Evolutionary conservation across 2,888 invertebrate species (phyloP).

Genomic region (Sinhomidia bicolor): DNA sequence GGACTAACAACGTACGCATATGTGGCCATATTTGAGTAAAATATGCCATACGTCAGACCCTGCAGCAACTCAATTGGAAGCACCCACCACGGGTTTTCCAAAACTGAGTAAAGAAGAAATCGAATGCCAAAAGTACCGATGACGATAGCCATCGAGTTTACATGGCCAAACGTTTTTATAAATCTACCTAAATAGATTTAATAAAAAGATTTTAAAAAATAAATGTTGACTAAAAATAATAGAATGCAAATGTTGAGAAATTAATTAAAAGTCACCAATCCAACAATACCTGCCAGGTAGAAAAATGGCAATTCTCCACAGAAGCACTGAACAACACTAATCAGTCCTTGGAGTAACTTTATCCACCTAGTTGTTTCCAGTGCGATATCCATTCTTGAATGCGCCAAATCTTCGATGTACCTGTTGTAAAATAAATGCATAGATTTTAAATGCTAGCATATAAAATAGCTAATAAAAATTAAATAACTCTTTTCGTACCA

Average conservation of each 20-base stretch:
- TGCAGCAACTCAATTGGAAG: slow-evolving; percentile 93
- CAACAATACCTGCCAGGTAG: slow-evolving; percentile 85
- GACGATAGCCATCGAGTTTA: slow-evolving; percentile 91
- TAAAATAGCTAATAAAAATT: too few relatives aligned
- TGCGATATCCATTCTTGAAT: neutral
- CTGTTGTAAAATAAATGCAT: slow-evolving; percentile 78
- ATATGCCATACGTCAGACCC: slow-evolving; percentile 93
- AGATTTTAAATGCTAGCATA: too few relatives aligned
- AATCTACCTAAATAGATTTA: slow-evolving; percentile 84
- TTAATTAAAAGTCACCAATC: neutral
- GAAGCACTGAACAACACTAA: slow-evolving; percentile 90
- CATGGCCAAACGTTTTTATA: slow-evolving; percentile 90
- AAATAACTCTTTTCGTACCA: too few relatives aligned
- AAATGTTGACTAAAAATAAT: neutral
- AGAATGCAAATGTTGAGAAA: neutral
- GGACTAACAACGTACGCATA: slow-evolving; percentile 93
- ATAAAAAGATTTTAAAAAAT: neutral
- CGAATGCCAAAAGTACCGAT: slow-evolving; percentile 90
- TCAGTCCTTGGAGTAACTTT: slow-evolving; percentile 89
- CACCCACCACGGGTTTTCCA: slow-evolving; percentile 91
- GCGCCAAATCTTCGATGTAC: slow-evolving; percentile 66
- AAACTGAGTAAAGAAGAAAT: slow-evolving; percentile 91
- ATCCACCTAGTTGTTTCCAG: slow-evolving; percentile 82
- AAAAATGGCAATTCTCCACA: slow-evolving; percentile 94
- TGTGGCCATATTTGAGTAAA: slow-evolving; percentile 94